phyloP scores from a whole-genome alignment of 1,140 invertebrate species.

The Lepidostoma basale region DNA sequence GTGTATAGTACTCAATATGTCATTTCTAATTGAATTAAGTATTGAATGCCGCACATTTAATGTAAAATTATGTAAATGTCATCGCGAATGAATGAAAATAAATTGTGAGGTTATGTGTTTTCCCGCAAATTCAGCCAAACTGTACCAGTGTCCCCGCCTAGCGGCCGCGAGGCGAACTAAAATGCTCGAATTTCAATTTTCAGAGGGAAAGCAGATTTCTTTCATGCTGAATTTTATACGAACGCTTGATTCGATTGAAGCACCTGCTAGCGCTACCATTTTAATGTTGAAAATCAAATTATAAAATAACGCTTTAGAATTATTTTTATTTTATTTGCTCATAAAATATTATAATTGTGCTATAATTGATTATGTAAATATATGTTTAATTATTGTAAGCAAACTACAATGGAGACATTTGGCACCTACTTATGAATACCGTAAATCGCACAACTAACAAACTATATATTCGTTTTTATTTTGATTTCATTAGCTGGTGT shows the following conservation, averaged over 20 bases:
- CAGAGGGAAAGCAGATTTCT: not conserved
- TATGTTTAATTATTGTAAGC: no score
- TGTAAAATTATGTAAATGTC: not conserved
- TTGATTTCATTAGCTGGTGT: no score
- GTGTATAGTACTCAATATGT: no score
- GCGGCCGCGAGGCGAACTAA: not conserved
- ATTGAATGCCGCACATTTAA: not conserved
- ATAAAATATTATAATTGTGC: no score
- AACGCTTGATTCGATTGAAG: no score
- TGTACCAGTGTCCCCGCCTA: constrained; percentile 1
- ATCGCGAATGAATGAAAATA: not conserved
- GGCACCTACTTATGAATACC: no score
- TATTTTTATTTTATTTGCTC: not conserved
- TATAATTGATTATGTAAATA: not conserved
- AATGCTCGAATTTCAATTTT: constrained; percentile 9
- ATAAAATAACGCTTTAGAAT: not conserved
- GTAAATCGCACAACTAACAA: no score
- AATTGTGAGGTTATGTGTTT: no score
- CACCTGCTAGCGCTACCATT: not conserved
- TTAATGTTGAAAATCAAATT: not conserved
- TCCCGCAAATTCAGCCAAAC: not conserved
- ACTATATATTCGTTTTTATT: no score
- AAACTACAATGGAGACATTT: no score
- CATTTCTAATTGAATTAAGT: no score
- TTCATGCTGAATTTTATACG: not conserved